Percentiles rank a stretch among this genome's conserved stretches.
phyloP scores from a whole-genome alignment of 2,113 vertebrate species.

The Petroica traversi region DNA sequence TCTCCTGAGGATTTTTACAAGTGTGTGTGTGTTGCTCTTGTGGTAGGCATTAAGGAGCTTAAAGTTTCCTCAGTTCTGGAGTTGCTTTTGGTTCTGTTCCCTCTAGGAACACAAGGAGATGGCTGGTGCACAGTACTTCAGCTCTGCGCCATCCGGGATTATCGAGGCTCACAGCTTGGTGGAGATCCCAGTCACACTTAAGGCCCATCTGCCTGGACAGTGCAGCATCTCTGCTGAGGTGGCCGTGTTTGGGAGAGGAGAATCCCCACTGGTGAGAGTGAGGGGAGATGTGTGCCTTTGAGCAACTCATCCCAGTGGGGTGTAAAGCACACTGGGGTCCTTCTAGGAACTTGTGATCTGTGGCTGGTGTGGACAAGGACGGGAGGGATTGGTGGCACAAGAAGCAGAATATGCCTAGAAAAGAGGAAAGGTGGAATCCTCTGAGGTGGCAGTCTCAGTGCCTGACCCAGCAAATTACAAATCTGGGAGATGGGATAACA shows the following conservation, averaged over 20 bases:
- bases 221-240: constrained; percentile 54
- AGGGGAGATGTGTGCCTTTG: background rate
- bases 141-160: background rate
- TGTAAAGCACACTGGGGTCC: fast-evolving
- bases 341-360: background rate
- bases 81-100: background rate
- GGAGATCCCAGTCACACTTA: constrained; percentile 75
- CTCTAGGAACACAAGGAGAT: background rate
- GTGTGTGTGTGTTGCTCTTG: background rate
- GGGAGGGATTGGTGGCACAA: background rate
- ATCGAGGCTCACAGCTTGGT: constrained; percentile 68
- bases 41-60: background rate
- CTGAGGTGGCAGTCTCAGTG: too few species aligned
- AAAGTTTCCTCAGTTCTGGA: background rate
- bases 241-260: constrained; percentile 73
- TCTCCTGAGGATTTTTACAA: background rate
- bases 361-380: background rate
- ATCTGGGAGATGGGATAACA: background rate
- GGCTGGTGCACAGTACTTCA: background rate
- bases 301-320: fast-evolving
- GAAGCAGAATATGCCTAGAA: background rate
- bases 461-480: background rate
- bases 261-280: constrained; percentile 77
- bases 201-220: constrained; percentile 67
- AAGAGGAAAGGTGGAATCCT: background rate